Conservation (phyloP, 2,797 vertebrate genomes). For the Hippopotamyrus pictus region DNA sequence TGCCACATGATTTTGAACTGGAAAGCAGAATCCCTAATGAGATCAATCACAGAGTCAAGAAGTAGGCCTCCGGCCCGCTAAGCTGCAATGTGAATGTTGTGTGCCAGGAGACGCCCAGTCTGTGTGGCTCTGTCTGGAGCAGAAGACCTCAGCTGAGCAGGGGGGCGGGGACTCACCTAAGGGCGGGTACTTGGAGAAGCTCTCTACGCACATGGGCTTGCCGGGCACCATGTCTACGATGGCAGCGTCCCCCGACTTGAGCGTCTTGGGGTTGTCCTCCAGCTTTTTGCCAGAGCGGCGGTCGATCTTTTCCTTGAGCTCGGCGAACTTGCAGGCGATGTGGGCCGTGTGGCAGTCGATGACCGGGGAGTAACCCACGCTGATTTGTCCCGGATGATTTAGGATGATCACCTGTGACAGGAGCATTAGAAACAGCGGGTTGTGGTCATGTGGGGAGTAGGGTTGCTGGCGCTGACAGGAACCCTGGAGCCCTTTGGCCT, state of each 20-base stretch:
- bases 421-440: neutral
- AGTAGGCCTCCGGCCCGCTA: neutral
- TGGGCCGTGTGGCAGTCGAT: constrained; percentile 85
- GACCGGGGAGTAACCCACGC: constrained; percentile 74
- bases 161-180: constrained; percentile 59
- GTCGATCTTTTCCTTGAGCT: constrained; percentile 80
- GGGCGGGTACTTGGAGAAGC: constrained; percentile 77
- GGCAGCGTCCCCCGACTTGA: constrained; percentile 75
- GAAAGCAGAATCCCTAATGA: neutral
- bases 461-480: neutral
- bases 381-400: constrained; percentile 82
- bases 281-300: constrained; percentile 78
- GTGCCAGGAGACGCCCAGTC: neutral
- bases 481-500: neutral
- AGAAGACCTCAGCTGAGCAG: neutral
- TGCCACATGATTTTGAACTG: neutral
- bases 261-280: constrained; percentile 77
- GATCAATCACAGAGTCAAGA: neutral
- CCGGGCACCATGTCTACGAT: constrained; percentile 78
- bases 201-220: constrained; percentile 85
- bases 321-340: constrained; percentile 79
- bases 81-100: neutral
- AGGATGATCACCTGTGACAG: constrained; percentile 73
- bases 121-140: neutral
- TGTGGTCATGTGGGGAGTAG: neutral